Base-by-base conservation (phyloP, 2,113 vertebrate genomes). In the Zingel zingel region DNA sequence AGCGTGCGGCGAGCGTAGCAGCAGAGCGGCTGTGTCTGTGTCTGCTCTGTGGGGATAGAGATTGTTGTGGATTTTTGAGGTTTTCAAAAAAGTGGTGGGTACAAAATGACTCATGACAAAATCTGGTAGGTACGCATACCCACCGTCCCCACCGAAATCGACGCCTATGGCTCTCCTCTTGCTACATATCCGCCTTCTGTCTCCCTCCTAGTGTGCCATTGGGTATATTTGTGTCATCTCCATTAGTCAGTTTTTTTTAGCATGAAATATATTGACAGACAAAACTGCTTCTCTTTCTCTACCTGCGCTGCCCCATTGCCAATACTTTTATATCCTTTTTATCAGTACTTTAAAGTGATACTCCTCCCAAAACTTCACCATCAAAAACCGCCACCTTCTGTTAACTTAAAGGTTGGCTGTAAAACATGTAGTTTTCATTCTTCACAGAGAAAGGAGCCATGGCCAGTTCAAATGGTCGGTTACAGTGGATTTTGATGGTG, bases 251-350 rank as follows among this genome's bases (percentile, higher is more conserved):
- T 75, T 74, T 83, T 33, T 77, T 84, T 72, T 50, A 3, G 58
- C 19, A 18, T 51, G 61, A 87, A 30, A 87, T 83, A 58, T 81
- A 89, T 88, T 86, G 86, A 74, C 74, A 72, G 77, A 81, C 74
- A 70, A 56, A 71, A 69, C 19, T 51, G 50, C 74, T 50, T 70
- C 58, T 81, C 54, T 48, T 25, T 68, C 23, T 23, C 62, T 36
- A 18, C 64, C 75, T 21, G 63, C 61, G 74, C 76, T 33, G 56
- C 48, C 47, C 54, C 30, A 1, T 54, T 50, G 59, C 77, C 77
- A 54, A 57, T 66, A 30, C 71, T 77, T 59, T 33, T 54, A 72
- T 19, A 56, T 73, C 13, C 56, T 69, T 66, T 39, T 84, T 62
- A 53, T 65, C 67, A 14, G 36, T 27, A 47, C 62, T n/a, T 81